Base-by-base conservation (phyloP, 2,113 vertebrate genomes). In the Anguilla japonica region DNA sequence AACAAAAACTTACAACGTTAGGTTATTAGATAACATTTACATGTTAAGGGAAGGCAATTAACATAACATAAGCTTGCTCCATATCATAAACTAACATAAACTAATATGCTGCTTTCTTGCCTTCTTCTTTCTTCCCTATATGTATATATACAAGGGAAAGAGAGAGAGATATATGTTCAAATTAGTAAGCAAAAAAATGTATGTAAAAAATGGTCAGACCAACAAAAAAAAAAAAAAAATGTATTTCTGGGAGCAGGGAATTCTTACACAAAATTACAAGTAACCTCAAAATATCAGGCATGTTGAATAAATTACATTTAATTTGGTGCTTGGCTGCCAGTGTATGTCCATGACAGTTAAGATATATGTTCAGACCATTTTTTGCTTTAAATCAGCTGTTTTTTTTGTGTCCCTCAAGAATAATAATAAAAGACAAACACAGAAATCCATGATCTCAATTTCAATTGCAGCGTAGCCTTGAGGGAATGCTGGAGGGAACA, bases 401-500 rank as follows among this genome's bases (percentile, higher is more conserved):
- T 84, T 34, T 40, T 34, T 67, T 80, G 46, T 41, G 84, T 50
- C 34, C 43, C 53, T 75, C 71, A 80, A 79, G 63, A 22, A 67
- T 85, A 22, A 67, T 85, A 39, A 85, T 85, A 79, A 53, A 85
- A 85, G 78, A 85, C 84, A 85, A 43, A 40, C 39, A 79, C 75
- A 80, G 79, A 75, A 75, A 75, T 75, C 71, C 71, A 75, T 75
- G 71, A 80, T 79, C 46, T 85, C 71, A 85, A 41, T 80, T 85
- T 80, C 50, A 57, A 80, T 78, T 85, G 84, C 50, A 75, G 75
- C 56, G 53, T 85, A 78, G 84, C 84, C 84, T 80, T 80, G 29
- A 57, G 84, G 71, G 71, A 56, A 56, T 57, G 84, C 84, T 85
- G 50, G 18, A 57, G 75, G 84, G 75, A 85, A 39, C 75, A 18